Base-by-base conservation (phyloP, 2,888 invertebrate genomes). In the Lomographa bimaculata region DNA sequence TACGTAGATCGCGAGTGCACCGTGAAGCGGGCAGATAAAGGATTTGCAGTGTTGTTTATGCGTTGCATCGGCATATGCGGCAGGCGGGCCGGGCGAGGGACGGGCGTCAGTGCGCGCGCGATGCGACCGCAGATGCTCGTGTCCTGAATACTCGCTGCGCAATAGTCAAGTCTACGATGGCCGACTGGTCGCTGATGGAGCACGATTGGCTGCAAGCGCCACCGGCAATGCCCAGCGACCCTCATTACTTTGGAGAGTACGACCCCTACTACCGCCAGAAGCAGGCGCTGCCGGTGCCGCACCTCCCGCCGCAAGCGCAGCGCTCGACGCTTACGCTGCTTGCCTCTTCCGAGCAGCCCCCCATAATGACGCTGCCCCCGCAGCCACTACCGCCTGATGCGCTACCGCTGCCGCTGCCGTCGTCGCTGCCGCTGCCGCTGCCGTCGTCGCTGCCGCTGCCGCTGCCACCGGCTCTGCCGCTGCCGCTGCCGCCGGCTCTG, bases 21-120 rank as follows among this genome's bases (percentile, higher is more conserved):
- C 54, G 54, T 56, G 56, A 57, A 57, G 62, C 64, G 57, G 60
- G 51, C 64, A 74, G 77, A 79, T 82, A 82, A 79, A 79, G 78
- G 75, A 78, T 78, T 51, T 74, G 83, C 79, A 79, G 72, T 77
- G 19, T 78, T 79, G 79, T 80, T 81, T 74, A 76, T 74, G 72
- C 71, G 71, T 73, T 71, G 73, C 69, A 70, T 64, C 65, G 73
- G 64, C 51, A 48, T 19, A 29, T 37, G 44, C 16, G 34, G 46
- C 18, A 58, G 56, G 64, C 52, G 67, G 60, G 64, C 54, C 65
- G 56, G 64, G 64, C 61, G 64, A 57, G 64, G 56, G 63, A 60
- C 56, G 56, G 30, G 37, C 52, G 57, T 64, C 74, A 79, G 80
- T 79, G 74, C 64, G 76, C 79, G 69, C 71, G 69, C 76, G 78